Base-by-base conservation (phyloP, 2,888 invertebrate genomes). In the Tenthredo distinguenda region DNA sequence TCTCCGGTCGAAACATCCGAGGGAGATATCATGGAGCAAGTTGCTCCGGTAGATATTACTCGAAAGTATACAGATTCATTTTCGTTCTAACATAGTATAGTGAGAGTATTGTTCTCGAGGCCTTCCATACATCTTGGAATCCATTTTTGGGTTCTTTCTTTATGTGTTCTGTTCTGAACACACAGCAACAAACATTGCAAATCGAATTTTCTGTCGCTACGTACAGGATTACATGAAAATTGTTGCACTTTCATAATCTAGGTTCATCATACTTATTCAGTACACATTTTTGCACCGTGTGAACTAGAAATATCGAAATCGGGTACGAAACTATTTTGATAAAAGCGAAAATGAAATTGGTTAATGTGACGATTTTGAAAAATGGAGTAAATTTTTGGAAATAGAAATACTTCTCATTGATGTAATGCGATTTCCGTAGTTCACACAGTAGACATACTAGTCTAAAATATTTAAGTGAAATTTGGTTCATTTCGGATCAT, bases 21-120 rank as follows among this genome's bases (percentile, higher is more conserved):
- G n/a, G 86, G 77, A 31, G 86, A 68, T 47, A 18, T 84, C 0
- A 87, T 88, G 3, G 86, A 90, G 37, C 79, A 88, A 31, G 82
- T 93, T 34, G 89, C 90, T 62, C 91, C 91, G 0, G 87, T 92
- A 34, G 92, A 93, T 50, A 91, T 92, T 74, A 90, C 90, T 37
- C 88, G 88, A 86, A 91, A 89, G 91, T 91, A 89, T n/a, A 34
- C 10, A 72, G 7, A 21, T 26, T 21, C 15, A 34, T 68, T 34
- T 18, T 6, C 34, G 10, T 6, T n/a, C n/a, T 55, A 55, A n/a
- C 7, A n/a, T 6, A n/a, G n/a, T 55, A 55, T 55, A n/a, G 58
- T 58, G 7, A 58, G 5, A 15, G 0, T n/a, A 55, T 55, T 55
- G 9, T 31, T 18, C 34, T 68, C 15, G 15, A 34, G 68, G 12